Evolutionary conservation across 1,140 invertebrate genomes (phyloP).

Genomic region (Dendroctonus valens): DNA sequence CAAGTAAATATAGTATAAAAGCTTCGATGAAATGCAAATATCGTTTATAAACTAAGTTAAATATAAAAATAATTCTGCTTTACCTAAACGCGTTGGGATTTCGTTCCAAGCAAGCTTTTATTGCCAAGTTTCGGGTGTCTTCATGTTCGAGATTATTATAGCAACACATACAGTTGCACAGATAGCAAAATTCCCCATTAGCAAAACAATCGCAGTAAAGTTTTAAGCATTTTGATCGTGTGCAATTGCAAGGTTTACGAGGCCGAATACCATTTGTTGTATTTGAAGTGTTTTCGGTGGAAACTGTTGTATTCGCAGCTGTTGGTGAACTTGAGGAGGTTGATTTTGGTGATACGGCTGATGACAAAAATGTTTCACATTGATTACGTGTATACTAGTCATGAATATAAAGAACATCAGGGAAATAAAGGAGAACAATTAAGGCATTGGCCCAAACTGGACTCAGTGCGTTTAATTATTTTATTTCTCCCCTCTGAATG

Average conservation of each 20-base stretch:
- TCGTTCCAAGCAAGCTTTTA: conserved; percentile 87
- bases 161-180: conserved; percentile 98
- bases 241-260: conserved; percentile 97
- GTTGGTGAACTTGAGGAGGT: no score
- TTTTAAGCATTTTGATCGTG: conserved; percentile 98
- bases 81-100: conserved; percentile 85
- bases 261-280: conserved; percentile 69
- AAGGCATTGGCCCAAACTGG: no score
- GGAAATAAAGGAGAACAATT: no score
- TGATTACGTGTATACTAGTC: no score
- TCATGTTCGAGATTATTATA: conserved; percentile 96
- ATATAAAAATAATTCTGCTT: conserved; percentile 1
- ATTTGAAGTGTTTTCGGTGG: conserved; percentile 15
- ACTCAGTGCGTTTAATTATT: no score
- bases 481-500: no score
- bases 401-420: no score
- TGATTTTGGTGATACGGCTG: no score
- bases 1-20: neutral
- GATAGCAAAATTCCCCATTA: conserved; percentile 98
- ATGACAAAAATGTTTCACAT: no score
- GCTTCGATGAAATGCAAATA: neutral
- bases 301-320: no score
- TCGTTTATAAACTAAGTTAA: neutral
- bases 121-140: conserved; percentile 90
- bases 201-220: conserved; percentile 99